Evolutionary conservation across 1,140 invertebrate species (phyloP).

Genomic region (Forficula auricularia): DNA sequence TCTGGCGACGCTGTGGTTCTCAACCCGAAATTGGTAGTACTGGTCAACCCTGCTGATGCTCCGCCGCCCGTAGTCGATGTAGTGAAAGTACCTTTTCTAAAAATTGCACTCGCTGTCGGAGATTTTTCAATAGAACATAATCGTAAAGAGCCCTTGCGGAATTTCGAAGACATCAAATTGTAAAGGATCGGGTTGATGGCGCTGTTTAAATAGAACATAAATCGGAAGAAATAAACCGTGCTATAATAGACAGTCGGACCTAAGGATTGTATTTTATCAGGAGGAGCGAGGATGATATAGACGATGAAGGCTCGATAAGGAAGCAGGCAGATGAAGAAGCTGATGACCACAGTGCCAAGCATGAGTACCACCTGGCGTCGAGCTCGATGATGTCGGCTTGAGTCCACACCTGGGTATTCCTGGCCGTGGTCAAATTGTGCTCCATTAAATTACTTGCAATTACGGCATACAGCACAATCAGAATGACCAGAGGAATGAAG

Average conservation of each 20-base stretch:
- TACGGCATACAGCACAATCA: slow-evolving; percentile 63
- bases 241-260: slow-evolving; percentile 68
- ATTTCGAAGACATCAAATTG: slow-evolving; percentile 81
- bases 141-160: slow-evolving; percentile 60
- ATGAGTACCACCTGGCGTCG: slow-evolving; percentile 53
- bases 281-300: slow-evolving; percentile 60
- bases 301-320: slow-evolving; percentile 72
- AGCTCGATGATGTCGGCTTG: slow-evolving; percentile 17
- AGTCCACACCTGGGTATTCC: slow-evolving; percentile 33
- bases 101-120: slow-evolving; percentile 9
- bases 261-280: slow-evolving; percentile 39
- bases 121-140: slow-evolving; percentile 27
- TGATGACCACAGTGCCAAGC: slow-evolving; percentile 74
- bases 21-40: no score
- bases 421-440: slow-evolving; percentile 43
- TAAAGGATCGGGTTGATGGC: slow-evolving; percentile 81
- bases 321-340: slow-evolving; percentile 76
- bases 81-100: no score
- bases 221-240: slow-evolving; percentile 65
- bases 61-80: no score
- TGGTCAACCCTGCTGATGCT: no score
- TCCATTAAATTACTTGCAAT: slow-evolving; percentile 69
- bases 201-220: slow-evolving; percentile 77
- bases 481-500: slow-evolving; percentile 57
- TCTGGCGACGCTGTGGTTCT: no score